Percentiles rank a stretch among this genome's conserved stretches.
Evolutionary conservation across 35 echinoderm and acorn worm genomes (phyloP).

Genomic region (Amphiura filiformis): DNA sequence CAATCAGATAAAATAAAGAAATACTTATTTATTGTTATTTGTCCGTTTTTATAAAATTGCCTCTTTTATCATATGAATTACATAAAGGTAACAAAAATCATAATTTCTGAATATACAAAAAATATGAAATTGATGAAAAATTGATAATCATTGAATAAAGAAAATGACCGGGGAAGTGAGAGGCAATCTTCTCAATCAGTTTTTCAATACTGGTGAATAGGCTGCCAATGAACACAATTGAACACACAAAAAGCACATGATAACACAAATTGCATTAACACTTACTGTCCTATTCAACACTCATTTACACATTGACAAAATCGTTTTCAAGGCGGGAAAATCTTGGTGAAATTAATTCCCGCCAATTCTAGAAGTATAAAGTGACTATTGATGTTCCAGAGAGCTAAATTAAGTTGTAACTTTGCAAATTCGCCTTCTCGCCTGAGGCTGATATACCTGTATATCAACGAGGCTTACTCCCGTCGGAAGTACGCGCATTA

Average conservation of each 20-base stretch:
- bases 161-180: background rate
- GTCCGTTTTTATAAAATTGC: too few relatives aligned
- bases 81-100: too few relatives aligned
- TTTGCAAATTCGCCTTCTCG: background rate
- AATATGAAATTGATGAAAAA: too few relatives aligned
- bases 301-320: slow-evolving; percentile 4
- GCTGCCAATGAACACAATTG: background rate
- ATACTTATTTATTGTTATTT: too few relatives aligned
- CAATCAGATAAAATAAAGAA: too few relatives aligned
- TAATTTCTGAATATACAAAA: background rate
- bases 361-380: background rate
- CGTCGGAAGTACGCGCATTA: too few relatives aligned
- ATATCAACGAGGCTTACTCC: too few relatives aligned
- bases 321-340: background rate
- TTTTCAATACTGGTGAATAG: too few relatives aligned
- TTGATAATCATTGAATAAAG: background rate
- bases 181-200: background rate
- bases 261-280: background rate
- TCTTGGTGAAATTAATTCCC: background rate
- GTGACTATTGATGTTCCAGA: background rate
- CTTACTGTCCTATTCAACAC: background rate
- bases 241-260: background rate
- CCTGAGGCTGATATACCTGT: background rate
- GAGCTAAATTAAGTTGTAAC: background rate
- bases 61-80: too few relatives aligned